Conservation (phyloP, 2,888 invertebrate genomes). For the Drosophila parthenogenetica region DNA sequence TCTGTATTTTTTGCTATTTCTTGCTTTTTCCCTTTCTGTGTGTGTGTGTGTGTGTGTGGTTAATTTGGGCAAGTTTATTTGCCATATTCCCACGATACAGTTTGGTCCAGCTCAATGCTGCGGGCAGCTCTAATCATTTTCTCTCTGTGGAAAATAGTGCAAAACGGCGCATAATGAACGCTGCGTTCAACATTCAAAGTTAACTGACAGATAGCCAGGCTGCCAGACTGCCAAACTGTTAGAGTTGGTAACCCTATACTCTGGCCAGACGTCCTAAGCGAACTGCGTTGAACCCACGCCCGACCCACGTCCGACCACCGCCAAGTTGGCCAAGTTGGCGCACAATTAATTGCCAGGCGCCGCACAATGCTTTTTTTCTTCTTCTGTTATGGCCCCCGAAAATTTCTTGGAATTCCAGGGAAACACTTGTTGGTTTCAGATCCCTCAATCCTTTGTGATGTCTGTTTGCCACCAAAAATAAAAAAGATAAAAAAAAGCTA, state of each 20-base stretch:
- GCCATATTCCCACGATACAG: conserved; percentile 83
- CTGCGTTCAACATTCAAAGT: conserved; percentile 58
- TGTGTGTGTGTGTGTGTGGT: conserved; percentile 49
- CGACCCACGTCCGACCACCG: conserved; percentile 16
- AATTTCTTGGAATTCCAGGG: conserved; percentile 72
- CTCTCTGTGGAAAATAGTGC: conserved; percentile 73
- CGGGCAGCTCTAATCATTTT: conserved; percentile 76
- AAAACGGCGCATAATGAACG: conserved; percentile 77
- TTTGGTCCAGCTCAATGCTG: conserved; percentile 68
- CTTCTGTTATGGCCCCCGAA: conserved; percentile 41
- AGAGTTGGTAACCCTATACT: conserved; percentile 60
- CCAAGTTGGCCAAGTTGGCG: conserved; percentile 33
- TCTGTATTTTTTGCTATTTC: conserved; percentile 10
- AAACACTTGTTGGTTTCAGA: conserved; percentile 66
- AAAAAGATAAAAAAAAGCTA: not conserved
- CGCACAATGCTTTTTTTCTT: conserved; percentile 63
- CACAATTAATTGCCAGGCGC: conserved; percentile 77
- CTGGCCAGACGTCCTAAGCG: conserved; percentile 11
- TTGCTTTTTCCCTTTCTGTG: conserved; percentile 11
- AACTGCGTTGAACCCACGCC: conserved; percentile 66
- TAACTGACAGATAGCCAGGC: conserved; percentile 31
- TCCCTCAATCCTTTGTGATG: conserved; percentile 43
- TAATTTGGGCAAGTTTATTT: conserved; percentile 82
- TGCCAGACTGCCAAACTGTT: conserved; percentile 9
- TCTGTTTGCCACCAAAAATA: conserved; percentile 51